Base-by-base conservation (phyloP, 2,113 vertebrate species). In the Actinemys pallida region DNA sequence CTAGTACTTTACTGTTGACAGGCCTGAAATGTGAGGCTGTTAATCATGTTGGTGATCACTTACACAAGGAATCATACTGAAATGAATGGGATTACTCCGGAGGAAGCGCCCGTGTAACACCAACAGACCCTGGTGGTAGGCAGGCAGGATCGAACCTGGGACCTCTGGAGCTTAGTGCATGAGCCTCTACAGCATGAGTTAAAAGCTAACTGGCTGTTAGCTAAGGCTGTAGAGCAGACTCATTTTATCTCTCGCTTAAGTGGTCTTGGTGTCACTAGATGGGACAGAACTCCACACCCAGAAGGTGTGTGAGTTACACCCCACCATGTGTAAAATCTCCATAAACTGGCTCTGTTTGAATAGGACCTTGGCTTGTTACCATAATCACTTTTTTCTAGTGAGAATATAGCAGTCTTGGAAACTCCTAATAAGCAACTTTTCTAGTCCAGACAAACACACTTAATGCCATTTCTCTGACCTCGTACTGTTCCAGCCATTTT, bases 11-110 rank as follows among this genome's bases (percentile, higher is more conserved):
- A 39, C 59, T 62, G 13, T 62, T 31, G 59, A 62, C 29, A 31
- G 29, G 59, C 59, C 14, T 62, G 59, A 62, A 31, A 16, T 62
- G 13, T 42, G 79, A 86, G 52, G 42, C 8, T 29, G n/a, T 12
- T 0, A 3, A 8, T 84, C 52, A 82, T 35, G 13, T 45, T 76
- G 29, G 13, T 17, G 54, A n/a, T 8, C 0, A 0, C 1, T 83
- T 84, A n/a, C 9, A 4, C 0, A 0, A 54, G 59, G 2, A 1
- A 10, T 19, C 89, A 25, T 2, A 16, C 1, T 29, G n/a, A 31
- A 3, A 2, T 54, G 1, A 4, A 22, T 2, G 56, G 27, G 19
- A 10, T 6, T 83, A 22, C 53, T 49, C 86, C 83, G n/a, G 86
- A 80, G 42, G 31, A 13, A 6, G 2, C 4, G 5, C 8, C 3